Evolutionary conservation across 2,113 vertebrate genomes (phyloP).

Genomic region (Rhodinocichla rosea): DNA sequence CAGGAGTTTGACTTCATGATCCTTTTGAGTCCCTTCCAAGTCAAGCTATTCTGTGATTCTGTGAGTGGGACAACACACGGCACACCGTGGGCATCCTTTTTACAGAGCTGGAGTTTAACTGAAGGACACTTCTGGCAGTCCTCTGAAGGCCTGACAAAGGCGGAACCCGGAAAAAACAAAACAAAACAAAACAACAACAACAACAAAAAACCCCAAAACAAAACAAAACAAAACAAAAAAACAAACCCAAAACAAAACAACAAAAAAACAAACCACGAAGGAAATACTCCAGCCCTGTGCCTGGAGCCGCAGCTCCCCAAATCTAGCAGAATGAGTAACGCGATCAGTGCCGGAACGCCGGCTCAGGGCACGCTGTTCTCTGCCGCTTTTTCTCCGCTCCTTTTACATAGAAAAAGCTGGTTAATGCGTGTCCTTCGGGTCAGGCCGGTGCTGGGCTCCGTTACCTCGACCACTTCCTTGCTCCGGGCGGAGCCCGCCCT

Average conservation of each 20-base stretch:
- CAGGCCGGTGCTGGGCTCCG: rapidly evolving
- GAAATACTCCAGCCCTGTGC: background rate
- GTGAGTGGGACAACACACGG: rapidly evolving
- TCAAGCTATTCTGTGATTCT: background rate
- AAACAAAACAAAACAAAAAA: no score
- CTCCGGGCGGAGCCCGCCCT: background rate
- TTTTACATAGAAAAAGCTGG: background rate
- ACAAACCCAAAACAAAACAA: background rate
- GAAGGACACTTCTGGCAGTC: background rate
- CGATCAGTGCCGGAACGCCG: rapidly evolving
- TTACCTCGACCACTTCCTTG: background rate
- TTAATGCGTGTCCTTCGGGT: background rate
- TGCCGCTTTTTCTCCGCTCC: no score
- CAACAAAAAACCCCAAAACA: background rate
- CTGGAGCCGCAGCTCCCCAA: background rate
- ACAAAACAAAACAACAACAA: no score
- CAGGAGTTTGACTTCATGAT: background rate
- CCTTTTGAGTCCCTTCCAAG: background rate
- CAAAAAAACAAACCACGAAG: rapidly evolving
- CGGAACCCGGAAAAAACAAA: rapidly evolving
- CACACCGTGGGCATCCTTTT: background rate
- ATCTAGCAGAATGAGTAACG: rapidly evolving
- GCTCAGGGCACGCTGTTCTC: background rate
- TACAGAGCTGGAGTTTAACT: background rate
- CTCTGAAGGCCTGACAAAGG: background rate